Percentiles rank a stretch among this genome's conserved stretches.
These are phyloP conservation scores for Drosophila subobscura DNA, from an alignment of 1,140 invertebrate genomes.

Conservation along the genomic window DNA sequence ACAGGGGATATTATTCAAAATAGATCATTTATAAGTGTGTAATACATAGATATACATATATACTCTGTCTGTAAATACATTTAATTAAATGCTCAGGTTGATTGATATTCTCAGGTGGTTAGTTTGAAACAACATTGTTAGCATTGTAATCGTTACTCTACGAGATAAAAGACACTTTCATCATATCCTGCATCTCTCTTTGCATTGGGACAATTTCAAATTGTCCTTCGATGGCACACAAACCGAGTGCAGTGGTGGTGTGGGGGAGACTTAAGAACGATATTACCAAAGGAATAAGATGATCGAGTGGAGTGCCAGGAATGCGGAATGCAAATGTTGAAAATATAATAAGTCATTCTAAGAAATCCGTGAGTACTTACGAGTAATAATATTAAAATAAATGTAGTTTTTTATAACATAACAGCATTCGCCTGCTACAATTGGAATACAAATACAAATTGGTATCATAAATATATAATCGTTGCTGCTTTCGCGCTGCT, in stretches of 20 bases:
- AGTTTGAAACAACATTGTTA: conserved; percentile 44
- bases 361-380: conserved; percentile 61
- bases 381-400: conserved; percentile 74
- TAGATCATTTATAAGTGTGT: conserved; percentile 61
- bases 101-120: conserved; percentile 70
- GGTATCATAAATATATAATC: conserved; percentile 69
- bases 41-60: conserved; percentile 42
- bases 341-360: conserved; percentile 75
- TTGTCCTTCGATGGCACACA: conserved; percentile 62
- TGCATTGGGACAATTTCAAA: conserved; percentile 29
- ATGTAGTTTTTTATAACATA: conserved; percentile 72
- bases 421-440: conserved; percentile 59
- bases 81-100: conserved; percentile 65
- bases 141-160: conserved; percentile 50
- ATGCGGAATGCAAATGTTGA: conserved; percentile 59
- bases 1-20: conserved; percentile 69
- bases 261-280: conserved; percentile 10
- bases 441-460: conserved; percentile 68
- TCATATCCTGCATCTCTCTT: conserved; percentile 36
- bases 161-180: conserved; percentile 57
- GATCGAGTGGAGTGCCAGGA: conserved; percentile 28
- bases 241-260: conserved; percentile 42
- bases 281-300: conserved; percentile 18
- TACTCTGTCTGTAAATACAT: conserved; percentile 53
- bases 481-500: conserved; percentile 31